These are phyloP conservation scores for Chlorodrepanis virens DNA, from an alignment of 2,113 vertebrate genomes.

Conservation along the genomic window DNA sequence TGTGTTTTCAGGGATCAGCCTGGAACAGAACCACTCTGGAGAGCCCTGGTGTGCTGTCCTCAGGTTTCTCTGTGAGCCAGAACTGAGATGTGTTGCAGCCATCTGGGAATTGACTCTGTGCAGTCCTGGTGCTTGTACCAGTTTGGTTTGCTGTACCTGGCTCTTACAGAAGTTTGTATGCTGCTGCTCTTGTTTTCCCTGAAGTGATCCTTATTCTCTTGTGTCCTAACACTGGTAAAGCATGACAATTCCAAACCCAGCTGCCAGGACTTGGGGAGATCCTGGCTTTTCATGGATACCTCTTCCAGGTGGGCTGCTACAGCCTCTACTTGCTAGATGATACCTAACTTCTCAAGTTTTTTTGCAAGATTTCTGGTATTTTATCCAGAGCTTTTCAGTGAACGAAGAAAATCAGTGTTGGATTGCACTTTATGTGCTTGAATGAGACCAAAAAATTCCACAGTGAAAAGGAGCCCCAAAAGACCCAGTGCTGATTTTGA, in stretches of 20 bases:
- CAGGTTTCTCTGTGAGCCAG: fast-evolving
- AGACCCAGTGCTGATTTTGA: not conserved
- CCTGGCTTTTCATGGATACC: not conserved
- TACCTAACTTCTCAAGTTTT: not conserved
- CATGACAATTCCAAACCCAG: not conserved
- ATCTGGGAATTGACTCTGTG: not conserved
- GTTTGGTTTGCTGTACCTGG: not conserved
- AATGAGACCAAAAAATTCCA: not conserved
- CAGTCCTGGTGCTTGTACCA: not conserved
- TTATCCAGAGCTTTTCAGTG: not conserved
- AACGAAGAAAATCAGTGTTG: not conserved
- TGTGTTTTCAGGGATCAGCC: not conserved
- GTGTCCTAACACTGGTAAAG: not conserved
- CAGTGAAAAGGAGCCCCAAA: not conserved
- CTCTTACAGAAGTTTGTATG: not conserved
- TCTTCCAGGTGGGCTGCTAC: not conserved
- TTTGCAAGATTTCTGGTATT: not conserved
- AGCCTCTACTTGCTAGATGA: not conserved
- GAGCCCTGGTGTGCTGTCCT: fast-evolving
- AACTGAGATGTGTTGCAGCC: not conserved
- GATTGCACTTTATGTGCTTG: not conserved
- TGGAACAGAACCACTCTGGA: fast-evolving
- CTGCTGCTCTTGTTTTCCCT: not conserved
- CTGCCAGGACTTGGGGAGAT: not conserved
- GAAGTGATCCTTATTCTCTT: not conserved